phyloP scores from a whole-genome alignment of 2,888 invertebrate genomes.

The Ennomos erosarius region DNA sequence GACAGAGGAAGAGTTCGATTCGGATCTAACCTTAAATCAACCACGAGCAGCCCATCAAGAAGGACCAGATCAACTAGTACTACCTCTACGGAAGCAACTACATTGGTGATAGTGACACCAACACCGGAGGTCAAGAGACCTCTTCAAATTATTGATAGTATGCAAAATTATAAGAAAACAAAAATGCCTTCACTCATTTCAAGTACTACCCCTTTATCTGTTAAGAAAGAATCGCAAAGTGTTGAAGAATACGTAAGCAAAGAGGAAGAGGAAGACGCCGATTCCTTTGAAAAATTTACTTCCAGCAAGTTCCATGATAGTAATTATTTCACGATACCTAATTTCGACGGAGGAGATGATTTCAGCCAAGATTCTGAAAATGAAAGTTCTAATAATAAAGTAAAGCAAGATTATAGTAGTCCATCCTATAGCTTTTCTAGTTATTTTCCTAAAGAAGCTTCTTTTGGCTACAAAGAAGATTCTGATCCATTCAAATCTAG shows the following conservation, averaged over 20 bases:
- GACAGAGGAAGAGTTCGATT: conserved; percentile 75
- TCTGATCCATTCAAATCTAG: conserved; percentile 66
- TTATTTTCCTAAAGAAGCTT: conserved; percentile 63
- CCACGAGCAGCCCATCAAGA: conserved; percentile 58
- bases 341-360: conserved; percentile 65
- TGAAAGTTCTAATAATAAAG: conserved; percentile 60
- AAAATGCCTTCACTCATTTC: conserved; percentile 60
- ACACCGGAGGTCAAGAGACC: conserved; percentile 73
- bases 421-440: conserved; percentile 68
- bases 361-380: conserved; percentile 55
- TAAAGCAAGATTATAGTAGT: conserved; percentile 62
- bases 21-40: conserved; percentile 57
- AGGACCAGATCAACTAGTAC: conserved; percentile 46
- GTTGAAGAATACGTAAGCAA: conserved; percentile 62
- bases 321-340: conserved; percentile 78
- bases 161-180: conserved; percentile 69
- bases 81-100: conserved; percentile 57
- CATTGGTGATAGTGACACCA: conserved; percentile 72
- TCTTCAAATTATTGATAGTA: conserved; percentile 71
- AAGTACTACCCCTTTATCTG: conserved; percentile 54
- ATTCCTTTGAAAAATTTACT: conserved; percentile 74
- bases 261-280: conserved; percentile 63
- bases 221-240: conserved; percentile 48
- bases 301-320: conserved; percentile 82
- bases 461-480: conserved; percentile 59